Conservation (phyloP, 2,797 vertebrate genomes). For the Chaetophractus vellerosus region DNA sequence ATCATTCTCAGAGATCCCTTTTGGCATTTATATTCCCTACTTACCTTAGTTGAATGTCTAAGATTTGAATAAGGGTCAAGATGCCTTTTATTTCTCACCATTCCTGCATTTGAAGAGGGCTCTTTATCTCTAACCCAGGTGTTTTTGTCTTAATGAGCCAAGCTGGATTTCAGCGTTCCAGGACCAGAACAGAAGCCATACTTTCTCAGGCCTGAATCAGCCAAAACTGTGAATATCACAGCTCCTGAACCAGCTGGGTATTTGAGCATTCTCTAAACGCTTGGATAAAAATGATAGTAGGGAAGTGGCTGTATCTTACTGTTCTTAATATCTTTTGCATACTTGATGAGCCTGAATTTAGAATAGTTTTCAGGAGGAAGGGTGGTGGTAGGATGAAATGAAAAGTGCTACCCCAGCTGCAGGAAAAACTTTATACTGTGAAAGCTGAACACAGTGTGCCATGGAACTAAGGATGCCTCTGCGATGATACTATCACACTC, state of each 20-base stretch:
- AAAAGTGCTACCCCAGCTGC: neutral
- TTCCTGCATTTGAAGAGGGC: neutral
- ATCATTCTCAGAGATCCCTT: neutral
- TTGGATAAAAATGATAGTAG: constrained; percentile 50
- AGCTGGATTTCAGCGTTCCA: neutral
- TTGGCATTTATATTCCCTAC: neutral
- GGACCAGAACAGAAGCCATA: neutral
- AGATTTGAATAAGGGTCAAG: neutral
- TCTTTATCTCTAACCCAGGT: neutral
- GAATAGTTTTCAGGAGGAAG: constrained; percentile 40
- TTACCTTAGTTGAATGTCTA: neutral
- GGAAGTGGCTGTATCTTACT: constrained; percentile 45
- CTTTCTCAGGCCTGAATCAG: neutral
- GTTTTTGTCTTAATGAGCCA: constrained; percentile 9
- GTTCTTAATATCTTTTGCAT: constrained; percentile 65
- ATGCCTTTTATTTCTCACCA: neutral
- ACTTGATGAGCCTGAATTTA: constrained; percentile 50
- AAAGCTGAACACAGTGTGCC: neutral
- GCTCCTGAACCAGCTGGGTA: constrained; percentile 53
- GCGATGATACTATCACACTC: neutral
- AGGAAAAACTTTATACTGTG: neutral
- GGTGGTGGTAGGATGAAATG: neutral
- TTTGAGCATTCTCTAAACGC: constrained; percentile 58
- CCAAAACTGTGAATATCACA: constrained; percentile 44
- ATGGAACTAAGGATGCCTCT: neutral